Percentiles rank a stretch among this genome's conserved stretches.
phyloP scores from a whole-genome alignment of 1,140 invertebrate genomes.

The Medauroidea extradentata region DNA sequence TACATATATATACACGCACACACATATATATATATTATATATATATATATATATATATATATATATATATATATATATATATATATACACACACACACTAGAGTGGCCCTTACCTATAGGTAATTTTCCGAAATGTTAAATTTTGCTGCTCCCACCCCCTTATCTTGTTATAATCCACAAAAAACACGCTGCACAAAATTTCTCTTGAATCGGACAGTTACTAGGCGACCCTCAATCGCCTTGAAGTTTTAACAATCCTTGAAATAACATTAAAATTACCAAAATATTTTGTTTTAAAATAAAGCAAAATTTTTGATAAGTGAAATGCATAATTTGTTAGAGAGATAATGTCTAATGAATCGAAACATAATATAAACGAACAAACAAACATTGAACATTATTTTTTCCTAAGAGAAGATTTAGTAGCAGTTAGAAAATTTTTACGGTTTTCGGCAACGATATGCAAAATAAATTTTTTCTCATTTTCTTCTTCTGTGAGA shows the following conservation, averaged over 20 bases:
- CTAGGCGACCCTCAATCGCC: too few relatives aligned
- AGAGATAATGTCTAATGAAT: not conserved
- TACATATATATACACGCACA: too few relatives aligned
- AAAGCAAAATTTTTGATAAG: not conserved
- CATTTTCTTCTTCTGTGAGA: not conserved
- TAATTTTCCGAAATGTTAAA: too few relatives aligned
- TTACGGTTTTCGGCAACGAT: not conserved
- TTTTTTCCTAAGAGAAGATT: not conserved
- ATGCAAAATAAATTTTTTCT: not conserved
- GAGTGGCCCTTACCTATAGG: too few relatives aligned
- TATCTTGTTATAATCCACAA: too few relatives aligned
- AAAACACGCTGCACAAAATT: too few relatives aligned
- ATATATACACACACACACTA: too few relatives aligned
- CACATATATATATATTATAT: too few relatives aligned
- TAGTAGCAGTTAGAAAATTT: not conserved
- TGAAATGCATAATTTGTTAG: not conserved
- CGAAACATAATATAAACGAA: not conserved
- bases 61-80: too few relatives aligned
- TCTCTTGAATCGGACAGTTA: too few relatives aligned
- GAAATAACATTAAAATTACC: not conserved
- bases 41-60: too few relatives aligned
- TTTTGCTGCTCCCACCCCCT: too few relatives aligned
- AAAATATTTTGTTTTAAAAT: not conserved
- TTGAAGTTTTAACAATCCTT: not conserved
- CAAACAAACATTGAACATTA: not conserved